A percentile compares a stretch with the other conserved stretches of the same genome.
Conservation (phyloP, 2,113 vertebrate genomes). For the Phyllopteryx taeniolatus region DNA sequence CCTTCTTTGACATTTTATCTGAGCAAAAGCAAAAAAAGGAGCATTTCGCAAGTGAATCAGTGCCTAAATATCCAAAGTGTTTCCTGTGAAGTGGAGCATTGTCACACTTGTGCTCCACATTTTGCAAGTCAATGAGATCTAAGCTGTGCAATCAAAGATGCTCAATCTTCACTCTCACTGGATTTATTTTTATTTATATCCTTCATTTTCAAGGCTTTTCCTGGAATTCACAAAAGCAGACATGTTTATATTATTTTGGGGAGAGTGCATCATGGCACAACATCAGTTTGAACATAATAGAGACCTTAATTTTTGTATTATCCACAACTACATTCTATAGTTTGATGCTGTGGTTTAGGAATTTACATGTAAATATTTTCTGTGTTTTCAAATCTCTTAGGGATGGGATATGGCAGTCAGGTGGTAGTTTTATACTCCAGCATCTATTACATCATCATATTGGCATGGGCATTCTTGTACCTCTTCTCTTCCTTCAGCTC, state of each 20-base stretch:
- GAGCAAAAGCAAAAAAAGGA: background rate
- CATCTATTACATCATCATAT: conserved; percentile 87
- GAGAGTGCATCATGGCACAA: no score
- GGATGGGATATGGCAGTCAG: conserved; percentile 72
- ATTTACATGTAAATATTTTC: background rate
- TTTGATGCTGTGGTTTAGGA: background rate
- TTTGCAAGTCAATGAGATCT: background rate
- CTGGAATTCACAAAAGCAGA: background rate
- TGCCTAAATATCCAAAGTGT: background rate
- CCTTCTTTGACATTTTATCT: no score
- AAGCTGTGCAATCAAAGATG: background rate
- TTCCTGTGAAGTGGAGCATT: background rate
- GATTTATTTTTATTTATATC: background rate
- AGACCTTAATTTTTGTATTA: no score
- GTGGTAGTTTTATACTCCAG: conserved; percentile 75
- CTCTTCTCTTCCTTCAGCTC: conserved; percentile 88
- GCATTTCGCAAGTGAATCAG: background rate
- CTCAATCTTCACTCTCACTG: background rate
- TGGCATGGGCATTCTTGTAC: conserved; percentile 97
- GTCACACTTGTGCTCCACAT: background rate
- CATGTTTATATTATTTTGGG: no score
- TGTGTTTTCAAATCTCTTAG: conserved; percentile 41
- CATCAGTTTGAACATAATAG: no score
- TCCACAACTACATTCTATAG: background rate
- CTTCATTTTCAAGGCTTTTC: background rate